A percentile compares a stretch with the other conserved stretches of the same genome.
phyloP scores from a whole-genome alignment of 2,113 vertebrate species.

The Pithys albifrons region DNA sequence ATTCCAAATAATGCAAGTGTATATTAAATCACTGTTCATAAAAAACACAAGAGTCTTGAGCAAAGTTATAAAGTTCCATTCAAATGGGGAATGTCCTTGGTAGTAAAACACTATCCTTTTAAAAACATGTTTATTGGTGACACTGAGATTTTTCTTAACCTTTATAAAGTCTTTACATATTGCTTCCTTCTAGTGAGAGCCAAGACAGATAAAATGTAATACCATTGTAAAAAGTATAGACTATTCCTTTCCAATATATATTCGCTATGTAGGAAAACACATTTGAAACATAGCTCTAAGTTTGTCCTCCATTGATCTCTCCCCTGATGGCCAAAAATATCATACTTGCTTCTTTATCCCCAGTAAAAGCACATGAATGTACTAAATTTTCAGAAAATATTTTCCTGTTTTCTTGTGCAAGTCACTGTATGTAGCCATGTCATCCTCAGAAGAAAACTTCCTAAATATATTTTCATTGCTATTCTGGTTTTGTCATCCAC shows the following conservation, averaged over 20 bases:
- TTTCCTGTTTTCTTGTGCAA: neutral
- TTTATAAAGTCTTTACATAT: neutral
- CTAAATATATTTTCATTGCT: neutral
- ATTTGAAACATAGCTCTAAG: neutral
- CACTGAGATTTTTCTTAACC: neutral
- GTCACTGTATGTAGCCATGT: neutral
- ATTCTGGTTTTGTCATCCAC: neutral
- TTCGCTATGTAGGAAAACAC: neutral
- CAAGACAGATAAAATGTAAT: neutral
- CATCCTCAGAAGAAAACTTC: neutral
- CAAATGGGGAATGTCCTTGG: neutral
- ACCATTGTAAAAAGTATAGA: neutral
- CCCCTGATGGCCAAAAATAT: neutral
- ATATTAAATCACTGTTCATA: neutral
- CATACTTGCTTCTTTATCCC: neutral
- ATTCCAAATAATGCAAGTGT: neutral
- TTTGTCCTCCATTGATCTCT: neutral
- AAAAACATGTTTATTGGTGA: neutral
- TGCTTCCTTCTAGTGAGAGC: neutral
- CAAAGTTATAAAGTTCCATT: neutral
- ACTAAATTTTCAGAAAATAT: neutral
- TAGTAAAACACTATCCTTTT: neutral
- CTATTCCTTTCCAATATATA: neutral
- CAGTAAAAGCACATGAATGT: neutral
- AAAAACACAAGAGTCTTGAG: neutral